These are phyloP conservation scores for Philopedon plagiatum DNA, from an alignment of 2,888 invertebrate species.

Conservation along the genomic window DNA sequence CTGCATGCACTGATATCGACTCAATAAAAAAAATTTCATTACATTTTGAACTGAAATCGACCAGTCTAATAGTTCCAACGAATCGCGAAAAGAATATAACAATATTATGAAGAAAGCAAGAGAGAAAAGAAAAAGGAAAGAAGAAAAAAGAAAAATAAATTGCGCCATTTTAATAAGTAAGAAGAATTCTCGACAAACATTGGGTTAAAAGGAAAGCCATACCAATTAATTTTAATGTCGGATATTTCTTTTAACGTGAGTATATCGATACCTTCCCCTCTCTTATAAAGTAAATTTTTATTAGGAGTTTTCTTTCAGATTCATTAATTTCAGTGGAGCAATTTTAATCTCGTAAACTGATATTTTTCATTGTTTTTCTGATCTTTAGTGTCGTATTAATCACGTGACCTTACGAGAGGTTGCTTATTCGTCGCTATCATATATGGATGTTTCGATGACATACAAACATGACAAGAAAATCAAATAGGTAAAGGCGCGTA, in stretches of 20 bases:
- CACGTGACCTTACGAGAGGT: no score
- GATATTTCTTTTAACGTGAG: background rate
- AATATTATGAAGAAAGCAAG: background rate
- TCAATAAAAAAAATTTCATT: no score
- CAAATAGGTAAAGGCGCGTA: no score
- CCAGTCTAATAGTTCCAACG: no score
- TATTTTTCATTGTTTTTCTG: no score
- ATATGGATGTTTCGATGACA: no score
- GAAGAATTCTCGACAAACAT: background rate
- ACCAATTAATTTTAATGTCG: slow-evolving; percentile 32
- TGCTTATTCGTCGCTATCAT: no score
- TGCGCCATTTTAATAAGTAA: slow-evolving; percentile 14
- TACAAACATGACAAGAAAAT: no score
- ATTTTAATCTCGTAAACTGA: background rate
- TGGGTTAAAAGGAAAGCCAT: slow-evolving; percentile 11
- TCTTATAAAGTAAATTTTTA: slow-evolving; percentile 1
- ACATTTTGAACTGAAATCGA: no score
- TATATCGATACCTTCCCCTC: background rate
- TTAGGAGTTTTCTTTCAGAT: background rate
- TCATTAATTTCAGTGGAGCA: background rate
- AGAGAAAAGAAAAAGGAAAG: background rate
- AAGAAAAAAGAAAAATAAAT: slow-evolving; percentile 20
- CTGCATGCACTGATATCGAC: no score
- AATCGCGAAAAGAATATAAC: no score
- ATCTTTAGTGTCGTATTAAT: no score